These are phyloP conservation scores for Drosophila pullipes DNA, from an alignment of 2,888 invertebrate genomes.

Conservation along the genomic window DNA sequence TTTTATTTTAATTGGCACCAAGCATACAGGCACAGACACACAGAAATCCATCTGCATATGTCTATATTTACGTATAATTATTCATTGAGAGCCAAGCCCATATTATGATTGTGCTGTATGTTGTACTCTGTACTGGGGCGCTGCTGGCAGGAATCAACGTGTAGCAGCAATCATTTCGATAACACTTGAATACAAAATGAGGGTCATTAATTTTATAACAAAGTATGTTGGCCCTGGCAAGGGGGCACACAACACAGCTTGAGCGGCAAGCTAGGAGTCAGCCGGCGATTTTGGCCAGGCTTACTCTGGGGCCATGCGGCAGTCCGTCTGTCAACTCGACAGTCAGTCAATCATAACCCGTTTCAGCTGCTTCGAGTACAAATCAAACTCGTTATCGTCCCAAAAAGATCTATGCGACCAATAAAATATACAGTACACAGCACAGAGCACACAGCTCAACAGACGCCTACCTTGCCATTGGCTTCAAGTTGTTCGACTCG, in stretches of 20 bases:
- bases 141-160: slow-evolving; percentile 61
- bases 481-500: slow-evolving; percentile 17
- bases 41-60: slow-evolving; percentile 22
- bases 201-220: slow-evolving; percentile 82
- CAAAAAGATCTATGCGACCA: slow-evolving; percentile 73
- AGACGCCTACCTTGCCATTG: slow-evolving; percentile 67
- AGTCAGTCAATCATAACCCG: slow-evolving; percentile 80
- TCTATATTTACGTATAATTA: slow-evolving; percentile 54
- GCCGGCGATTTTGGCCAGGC: slow-evolving; percentile 15
- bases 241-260: slow-evolving; percentile 21
- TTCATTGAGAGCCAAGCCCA: slow-evolving; percentile 72
- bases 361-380: slow-evolving; percentile 72
- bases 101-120: slow-evolving; percentile 37
- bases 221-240: slow-evolving; percentile 59
- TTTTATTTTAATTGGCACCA: slow-evolving; percentile 70
- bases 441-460: slow-evolving; percentile 37
- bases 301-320: slow-evolving; percentile 36
- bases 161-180: slow-evolving; percentile 77
- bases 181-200: slow-evolving; percentile 82
- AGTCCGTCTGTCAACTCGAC: slow-evolving; percentile 60
- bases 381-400: slow-evolving; percentile 78
- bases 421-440: slow-evolving; percentile 69
- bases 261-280: slow-evolving; percentile 24
- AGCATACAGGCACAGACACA: slow-evolving; percentile 31
- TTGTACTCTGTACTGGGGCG: slow-evolving; percentile 45